These are phyloP conservation scores for Todiramphus saurophagus DNA, from an alignment of 2,113 vertebrate species.

Conservation along the genomic window DNA sequence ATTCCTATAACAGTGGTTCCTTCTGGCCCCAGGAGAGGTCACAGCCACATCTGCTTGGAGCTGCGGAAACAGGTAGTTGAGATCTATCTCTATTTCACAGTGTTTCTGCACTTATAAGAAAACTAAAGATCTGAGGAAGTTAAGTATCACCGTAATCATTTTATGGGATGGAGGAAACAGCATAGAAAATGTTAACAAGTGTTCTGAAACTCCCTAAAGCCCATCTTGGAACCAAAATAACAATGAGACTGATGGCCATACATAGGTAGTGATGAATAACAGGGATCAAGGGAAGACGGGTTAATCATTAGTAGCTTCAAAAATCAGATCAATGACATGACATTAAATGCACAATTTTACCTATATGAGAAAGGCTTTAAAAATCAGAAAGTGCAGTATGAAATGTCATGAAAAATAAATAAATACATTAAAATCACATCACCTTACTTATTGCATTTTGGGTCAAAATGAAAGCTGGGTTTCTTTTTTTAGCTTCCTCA, in stretches of 20 bases:
- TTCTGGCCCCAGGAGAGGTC: neutral
- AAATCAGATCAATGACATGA: neutral
- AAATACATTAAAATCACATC: neutral
- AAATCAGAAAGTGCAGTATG: neutral
- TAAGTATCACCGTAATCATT: neutral
- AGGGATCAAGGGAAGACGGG: neutral
- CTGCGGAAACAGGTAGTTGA: neutral
- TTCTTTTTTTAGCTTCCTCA: neutral
- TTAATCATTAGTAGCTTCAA: neutral
- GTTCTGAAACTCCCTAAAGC: neutral
- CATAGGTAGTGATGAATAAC: neutral
- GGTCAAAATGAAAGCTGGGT: neutral
- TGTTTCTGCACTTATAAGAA: neutral
- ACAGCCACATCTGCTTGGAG: fast-evolving
- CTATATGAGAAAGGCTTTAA: neutral
- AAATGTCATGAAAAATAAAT: neutral
- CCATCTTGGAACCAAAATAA: neutral
- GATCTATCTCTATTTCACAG: neutral
- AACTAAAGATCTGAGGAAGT: neutral
- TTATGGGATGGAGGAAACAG: neutral
- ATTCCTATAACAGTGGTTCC: neutral
- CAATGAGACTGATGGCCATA: neutral
- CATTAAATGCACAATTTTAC: neutral
- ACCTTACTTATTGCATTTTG: neutral
- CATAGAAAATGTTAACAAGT: neutral